Evolutionary conservation across 2,888 invertebrate genomes (phyloP).

Genomic region (Drosophila subquinaria): DNA sequence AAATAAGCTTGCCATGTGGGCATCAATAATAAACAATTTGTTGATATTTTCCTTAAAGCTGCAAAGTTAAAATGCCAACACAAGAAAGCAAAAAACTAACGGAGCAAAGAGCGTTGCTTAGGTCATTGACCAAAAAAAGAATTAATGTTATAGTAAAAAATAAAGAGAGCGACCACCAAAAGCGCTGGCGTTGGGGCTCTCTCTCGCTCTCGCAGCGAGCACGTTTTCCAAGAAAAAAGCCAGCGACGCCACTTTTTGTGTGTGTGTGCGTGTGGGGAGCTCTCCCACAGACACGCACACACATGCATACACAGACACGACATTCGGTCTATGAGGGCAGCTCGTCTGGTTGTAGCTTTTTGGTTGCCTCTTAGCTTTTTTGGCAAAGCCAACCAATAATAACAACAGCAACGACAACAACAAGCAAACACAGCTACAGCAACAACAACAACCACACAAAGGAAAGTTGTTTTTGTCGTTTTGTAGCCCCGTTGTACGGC

Average conservation of each 20-base stretch:
- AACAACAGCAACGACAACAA: constrained; percentile 26
- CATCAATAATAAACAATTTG: constrained; percentile 49
- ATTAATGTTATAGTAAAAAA: constrained; percentile 54
- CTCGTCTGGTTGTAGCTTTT: constrained; percentile 29
- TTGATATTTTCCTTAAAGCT: constrained; percentile 41
- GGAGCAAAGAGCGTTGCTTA: constrained; percentile 66
- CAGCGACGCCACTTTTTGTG: constrained; percentile 60
- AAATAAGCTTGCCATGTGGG: constrained; percentile 24
- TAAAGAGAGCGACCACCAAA: constrained; percentile 27
- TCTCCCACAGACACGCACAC: constrained; percentile 37
- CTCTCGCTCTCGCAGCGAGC: constrained; percentile 45
- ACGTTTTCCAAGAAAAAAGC: constrained; percentile 67
- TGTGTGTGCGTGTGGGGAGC: constrained; percentile 33
- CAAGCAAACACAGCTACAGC: constrained; percentile 15
- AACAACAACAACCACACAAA: constrained; percentile 49
- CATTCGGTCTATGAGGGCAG: constrained; percentile 35
- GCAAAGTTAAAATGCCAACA: constrained; percentile 25
- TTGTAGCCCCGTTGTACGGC: constrained; percentile 46
- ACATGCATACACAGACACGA: constrained; percentile 10
- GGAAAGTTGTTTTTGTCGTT: constrained; percentile 63
- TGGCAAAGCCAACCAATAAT: constrained; percentile 50
- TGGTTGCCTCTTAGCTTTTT: constrained; percentile 44
- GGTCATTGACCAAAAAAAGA: constrained; percentile 80
- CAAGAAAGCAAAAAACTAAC: constrained; percentile 54
- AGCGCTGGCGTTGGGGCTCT: constrained; percentile 25